These are phyloP conservation scores for Stenurella melanura DNA, from an alignment of 2,888 invertebrate genomes.

Conservation along the genomic window DNA sequence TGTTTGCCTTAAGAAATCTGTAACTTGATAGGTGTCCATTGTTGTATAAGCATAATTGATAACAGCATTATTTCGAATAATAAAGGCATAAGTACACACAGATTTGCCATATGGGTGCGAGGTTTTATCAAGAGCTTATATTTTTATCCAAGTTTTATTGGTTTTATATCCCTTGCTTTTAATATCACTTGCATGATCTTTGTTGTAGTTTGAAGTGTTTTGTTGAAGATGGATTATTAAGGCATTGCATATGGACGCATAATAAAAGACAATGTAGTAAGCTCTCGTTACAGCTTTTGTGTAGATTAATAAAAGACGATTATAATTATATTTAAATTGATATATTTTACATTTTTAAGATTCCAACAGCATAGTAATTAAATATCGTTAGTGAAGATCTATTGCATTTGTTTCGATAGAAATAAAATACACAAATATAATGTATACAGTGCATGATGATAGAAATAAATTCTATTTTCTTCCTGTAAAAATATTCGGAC, in stretches of 20 bases:
- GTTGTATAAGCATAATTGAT: neutral
- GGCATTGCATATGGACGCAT: neutral
- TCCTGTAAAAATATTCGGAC: too few relatives aligned
- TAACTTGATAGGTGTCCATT: neutral
- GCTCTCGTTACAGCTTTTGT: conserved; percentile 4
- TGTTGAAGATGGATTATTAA: neutral
- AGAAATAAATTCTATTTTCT: too few relatives aligned
- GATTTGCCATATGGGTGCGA: conserved; percentile 2
- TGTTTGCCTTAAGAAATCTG: neutral
- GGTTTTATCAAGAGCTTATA: neutral
- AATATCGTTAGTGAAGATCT: neutral
- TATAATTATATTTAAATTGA: neutral
- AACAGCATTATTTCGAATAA: neutral
- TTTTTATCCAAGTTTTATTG: conserved; percentile 1
- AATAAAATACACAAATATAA: neutral
- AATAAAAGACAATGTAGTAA: neutral
- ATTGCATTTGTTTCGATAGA: neutral
- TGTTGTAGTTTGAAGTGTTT: conserved; percentile 1
- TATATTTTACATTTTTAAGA: neutral
- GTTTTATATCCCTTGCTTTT: neutral
- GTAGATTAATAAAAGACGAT: neutral
- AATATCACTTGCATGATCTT: conserved; percentile 7
- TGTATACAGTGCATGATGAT: too few relatives aligned
- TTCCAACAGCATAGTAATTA: neutral
- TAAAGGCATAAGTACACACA: neutral